These are phyloP conservation scores for Elaphurus davidianus DNA, from an alignment of 2,113 vertebrate genomes.

Conservation along the genomic window DNA sequence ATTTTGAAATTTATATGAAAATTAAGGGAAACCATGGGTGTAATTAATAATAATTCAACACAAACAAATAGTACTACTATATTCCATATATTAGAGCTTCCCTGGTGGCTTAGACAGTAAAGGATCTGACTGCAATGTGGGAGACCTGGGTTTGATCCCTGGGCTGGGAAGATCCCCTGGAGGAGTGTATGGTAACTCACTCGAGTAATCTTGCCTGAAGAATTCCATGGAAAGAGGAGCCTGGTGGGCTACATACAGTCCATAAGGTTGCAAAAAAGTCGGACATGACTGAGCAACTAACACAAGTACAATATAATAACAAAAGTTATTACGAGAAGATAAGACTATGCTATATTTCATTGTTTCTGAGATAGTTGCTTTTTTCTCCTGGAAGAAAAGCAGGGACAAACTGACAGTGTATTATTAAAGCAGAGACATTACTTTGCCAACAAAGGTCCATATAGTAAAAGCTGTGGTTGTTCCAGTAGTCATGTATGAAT, in stretches of 20 bases:
- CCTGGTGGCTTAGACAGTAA: neutral
- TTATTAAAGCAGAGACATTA: neutral
- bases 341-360: neutral
- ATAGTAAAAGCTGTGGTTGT: neutral
- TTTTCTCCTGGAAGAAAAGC: neutral
- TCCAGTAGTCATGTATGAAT: neutral
- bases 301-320: neutral
- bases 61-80: neutral
- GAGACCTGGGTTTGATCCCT: neutral
- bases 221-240: neutral
- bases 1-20: neutral
- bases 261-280: neutral
- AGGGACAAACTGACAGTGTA: neutral
- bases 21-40: neutral
- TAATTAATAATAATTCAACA: neutral
- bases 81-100: neutral
- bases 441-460: neutral
- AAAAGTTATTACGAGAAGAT: neutral
- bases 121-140: neutral
- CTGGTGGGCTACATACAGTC: neutral
- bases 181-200: neutral
- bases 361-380: neutral
- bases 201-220: neutral
- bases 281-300: neutral
- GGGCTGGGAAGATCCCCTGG: neutral